Evolutionary conservation across 2,888 invertebrate genomes (phyloP).

Genomic region (Sceliomorpha sp.): DNA sequence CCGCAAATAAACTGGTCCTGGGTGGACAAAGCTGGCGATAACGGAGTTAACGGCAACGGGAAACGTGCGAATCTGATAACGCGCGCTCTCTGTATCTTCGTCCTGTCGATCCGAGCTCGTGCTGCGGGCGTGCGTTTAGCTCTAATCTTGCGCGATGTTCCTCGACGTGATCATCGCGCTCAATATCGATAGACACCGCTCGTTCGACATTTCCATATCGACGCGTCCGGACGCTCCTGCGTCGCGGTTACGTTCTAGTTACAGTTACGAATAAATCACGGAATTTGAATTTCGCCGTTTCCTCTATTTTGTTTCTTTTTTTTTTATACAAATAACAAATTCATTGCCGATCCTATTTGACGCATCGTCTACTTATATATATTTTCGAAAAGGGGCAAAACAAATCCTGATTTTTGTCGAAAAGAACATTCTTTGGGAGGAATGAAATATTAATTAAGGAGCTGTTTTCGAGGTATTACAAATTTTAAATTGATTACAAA

Average conservation of each 20-base stretch:
- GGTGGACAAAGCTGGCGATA: constrained; percentile 33
- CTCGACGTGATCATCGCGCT: constrained; percentile 34
- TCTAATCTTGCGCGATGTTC: constrained; percentile 47
- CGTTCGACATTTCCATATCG: constrained; percentile 38
- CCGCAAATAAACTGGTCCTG: constrained; percentile 35
- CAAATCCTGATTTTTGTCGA: too few species aligned
- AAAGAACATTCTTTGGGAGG: too few species aligned
- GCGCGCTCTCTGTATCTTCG: constrained; percentile 31
- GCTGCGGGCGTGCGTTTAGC: constrained; percentile 28
- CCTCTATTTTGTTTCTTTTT: background rate
- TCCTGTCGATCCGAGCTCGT: constrained; percentile 22
- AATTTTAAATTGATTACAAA: too few species aligned
- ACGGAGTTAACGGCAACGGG: constrained; percentile 31
- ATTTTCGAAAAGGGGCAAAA: too few species aligned
- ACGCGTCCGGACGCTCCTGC: constrained; percentile 19
- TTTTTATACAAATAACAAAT: too few species aligned
- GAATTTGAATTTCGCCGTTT: constrained; percentile 14
- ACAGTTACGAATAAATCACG: constrained; percentile 34
- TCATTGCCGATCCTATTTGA: too few species aligned
- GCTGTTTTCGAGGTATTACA: too few species aligned
- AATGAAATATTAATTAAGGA: too few species aligned
- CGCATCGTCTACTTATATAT: too few species aligned
- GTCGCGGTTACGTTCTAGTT: constrained; percentile 21
- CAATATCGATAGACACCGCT: constrained; percentile 38
- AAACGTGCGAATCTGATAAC: constrained; percentile 42